Base-by-base conservation (phyloP, 2,888 invertebrate species). In the Parnassius orleans region DNA sequence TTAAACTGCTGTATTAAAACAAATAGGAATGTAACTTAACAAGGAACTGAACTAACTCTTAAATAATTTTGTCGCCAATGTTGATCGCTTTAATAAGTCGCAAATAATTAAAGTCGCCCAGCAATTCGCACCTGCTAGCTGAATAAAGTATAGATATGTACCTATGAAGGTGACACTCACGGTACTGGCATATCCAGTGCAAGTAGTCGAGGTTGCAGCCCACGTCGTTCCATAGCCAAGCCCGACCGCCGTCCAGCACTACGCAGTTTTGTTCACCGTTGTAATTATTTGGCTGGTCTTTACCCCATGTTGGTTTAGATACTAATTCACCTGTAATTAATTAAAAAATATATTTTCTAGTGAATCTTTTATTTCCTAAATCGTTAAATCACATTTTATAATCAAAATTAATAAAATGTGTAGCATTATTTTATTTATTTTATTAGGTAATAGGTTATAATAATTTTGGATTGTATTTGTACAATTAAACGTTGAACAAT, bases 251-350 rank as follows among this genome's bases (percentile, higher is more conserved):
- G 79, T 98, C 98, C 69, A 98, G 90, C 12, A 98, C 97, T n/a
- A 96, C 97, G 86, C 98, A 98, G 83, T 98, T 98, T 83, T 98
- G 98, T 76, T 98, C 97, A 0, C 98, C 97, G 80, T 98, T 98
- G 91, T 98, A 98, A 81, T 98, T 98, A 83, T 98, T 98, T 0
- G 98, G 98, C 79, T 98, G 98, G 77, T 98, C 98, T 80, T 97
- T 96, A 57, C 97, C 98, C 98, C 98, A 98, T 0, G 96, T 93
- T 5, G 97, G 96, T 72, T 94, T 94, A 9, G 93, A 93, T 10
- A 97, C 95, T 59, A 95, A 87, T 73, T 96, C 95, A 54, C 96
- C 97, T 97, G 73, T 7, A 78, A 24, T 15, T 10, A 43, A 42
- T 15, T 11, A 43, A 9, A 53, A 14, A 46, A 1, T 2, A n/a